A percentile compares a stretch with the other conserved stretches of the same genome.
These are phyloP conservation scores for Scalopus aquaticus DNA, from an alignment of 2,113 vertebrate species.

Conservation along the genomic window DNA sequence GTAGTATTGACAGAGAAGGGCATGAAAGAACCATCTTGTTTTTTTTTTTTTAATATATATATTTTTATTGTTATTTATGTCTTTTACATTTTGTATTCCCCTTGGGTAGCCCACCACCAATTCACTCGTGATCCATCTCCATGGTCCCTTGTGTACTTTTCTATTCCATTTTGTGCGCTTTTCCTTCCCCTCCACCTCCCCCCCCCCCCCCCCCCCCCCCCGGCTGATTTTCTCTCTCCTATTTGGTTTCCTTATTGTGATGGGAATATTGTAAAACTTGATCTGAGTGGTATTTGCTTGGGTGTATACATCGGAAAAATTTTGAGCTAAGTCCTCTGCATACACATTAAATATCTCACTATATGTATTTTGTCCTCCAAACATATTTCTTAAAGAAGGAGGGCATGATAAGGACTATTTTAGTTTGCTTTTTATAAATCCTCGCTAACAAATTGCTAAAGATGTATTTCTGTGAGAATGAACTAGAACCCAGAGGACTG, in stretches of 20 bases:
- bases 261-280: background rate
- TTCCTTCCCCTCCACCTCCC: too few species aligned
- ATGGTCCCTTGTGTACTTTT: too few species aligned
- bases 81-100: too few species aligned
- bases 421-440: conserved; percentile 12
- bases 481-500: background rate
- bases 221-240: too few species aligned
- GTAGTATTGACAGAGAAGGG: background rate
- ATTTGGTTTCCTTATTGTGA: too few species aligned
- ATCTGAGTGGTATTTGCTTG: background rate
- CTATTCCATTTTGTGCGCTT: too few species aligned
- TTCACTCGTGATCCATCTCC: too few species aligned
- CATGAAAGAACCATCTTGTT: background rate
- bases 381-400: background rate
- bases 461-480: background rate
- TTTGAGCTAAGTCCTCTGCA: background rate
- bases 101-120: too few species aligned
- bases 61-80: too few species aligned
- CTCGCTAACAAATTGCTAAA: conserved; percentile 15
- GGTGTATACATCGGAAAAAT: background rate
- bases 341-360: background rate
- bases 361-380: background rate
- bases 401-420: background rate
- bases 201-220: too few species aligned
- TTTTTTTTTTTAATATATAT: too few species aligned